Evolutionary conservation across 2,797 vertebrate genomes (phyloP).

Genomic region (Gila robusta): DNA sequence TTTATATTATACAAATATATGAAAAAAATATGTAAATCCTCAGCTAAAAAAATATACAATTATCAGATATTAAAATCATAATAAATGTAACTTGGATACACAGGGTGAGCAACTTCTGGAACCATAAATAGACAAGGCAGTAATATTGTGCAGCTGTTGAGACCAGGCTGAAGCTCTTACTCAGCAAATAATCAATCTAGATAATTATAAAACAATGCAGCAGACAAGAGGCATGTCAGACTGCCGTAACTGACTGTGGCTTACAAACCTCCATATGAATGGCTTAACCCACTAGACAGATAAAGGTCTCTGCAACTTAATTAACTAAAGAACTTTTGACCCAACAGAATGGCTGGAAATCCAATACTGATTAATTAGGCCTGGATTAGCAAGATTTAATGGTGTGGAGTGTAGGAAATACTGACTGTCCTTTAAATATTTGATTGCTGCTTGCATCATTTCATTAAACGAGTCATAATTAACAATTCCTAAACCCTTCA

Average conservation of each 20-base stretch:
- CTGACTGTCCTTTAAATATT: conserved; percentile 12
- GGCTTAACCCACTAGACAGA: conserved; percentile 66
- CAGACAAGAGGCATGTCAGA: not conserved
- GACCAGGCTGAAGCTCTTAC: not conserved
- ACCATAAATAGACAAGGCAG: not conserved
- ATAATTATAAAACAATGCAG: conserved; percentile 34
- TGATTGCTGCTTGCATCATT: conserved; percentile 1
- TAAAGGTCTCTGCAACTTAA: conserved; percentile 70
- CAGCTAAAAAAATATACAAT: not conserved
- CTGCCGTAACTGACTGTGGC: conserved; percentile 42
- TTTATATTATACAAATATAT: not conserved
- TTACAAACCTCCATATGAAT: conserved; percentile 70
- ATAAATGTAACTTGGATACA: not conserved
- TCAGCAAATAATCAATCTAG: conserved; percentile 8
- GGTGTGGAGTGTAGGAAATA: conserved; percentile 49
- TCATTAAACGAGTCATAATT: not conserved
- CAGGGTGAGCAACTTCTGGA: not conserved
- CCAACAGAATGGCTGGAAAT: conserved; percentile 55
- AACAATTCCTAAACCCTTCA: not conserved
- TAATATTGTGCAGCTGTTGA: conserved; percentile 10
- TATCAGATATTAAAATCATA: not conserved
- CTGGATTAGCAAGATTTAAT: conserved; percentile 48
- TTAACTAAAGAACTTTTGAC: conserved; percentile 63
- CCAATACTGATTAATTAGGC: conserved; percentile 54
- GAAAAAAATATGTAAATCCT: not conserved